phyloP scores from a whole-genome alignment of 2,113 vertebrate genomes.

The Fulica atra region DNA sequence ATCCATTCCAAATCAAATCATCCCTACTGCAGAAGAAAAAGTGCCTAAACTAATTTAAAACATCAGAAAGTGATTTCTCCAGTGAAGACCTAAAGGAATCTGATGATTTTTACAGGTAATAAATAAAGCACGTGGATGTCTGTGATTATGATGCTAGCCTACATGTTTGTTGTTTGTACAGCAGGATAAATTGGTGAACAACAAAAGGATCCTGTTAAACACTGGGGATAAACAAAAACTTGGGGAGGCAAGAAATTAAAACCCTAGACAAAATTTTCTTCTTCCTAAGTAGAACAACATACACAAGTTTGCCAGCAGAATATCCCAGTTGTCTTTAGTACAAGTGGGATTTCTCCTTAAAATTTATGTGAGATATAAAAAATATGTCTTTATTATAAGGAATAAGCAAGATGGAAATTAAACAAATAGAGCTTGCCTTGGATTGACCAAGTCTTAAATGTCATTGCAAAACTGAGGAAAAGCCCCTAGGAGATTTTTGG shows the following conservation, averaged over 20 bases:
- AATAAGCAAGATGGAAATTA: not conserved
- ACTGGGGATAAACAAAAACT: not conserved
- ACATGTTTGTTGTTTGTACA: not conserved
- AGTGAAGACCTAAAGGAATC: not conserved
- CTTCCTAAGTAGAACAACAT: not conserved
- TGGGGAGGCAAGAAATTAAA: not conserved
- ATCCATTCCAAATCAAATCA: not conserved
- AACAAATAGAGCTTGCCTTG: not conserved
- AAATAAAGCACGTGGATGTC: not conserved
- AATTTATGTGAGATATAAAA: not conserved
- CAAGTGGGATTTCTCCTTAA: not conserved
- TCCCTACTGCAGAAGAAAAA: not conserved
- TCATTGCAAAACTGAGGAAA: not conserved
- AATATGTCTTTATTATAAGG: not conserved
- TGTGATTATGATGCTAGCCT: not conserved
- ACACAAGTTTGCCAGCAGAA: not conserved
- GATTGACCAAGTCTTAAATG: not conserved
- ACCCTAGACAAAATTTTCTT: not conserved
- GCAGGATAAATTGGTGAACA: not conserved
- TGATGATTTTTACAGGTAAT: not conserved
- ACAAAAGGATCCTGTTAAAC: not conserved
- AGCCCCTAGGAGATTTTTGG: not conserved
- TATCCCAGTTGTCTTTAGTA: not conserved
- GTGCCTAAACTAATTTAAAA: not conserved
- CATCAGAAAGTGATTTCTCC: not conserved